Evolutionary conservation across 2,888 invertebrate genomes (phyloP).

Genomic region (Drosophila melanosoma): DNA sequence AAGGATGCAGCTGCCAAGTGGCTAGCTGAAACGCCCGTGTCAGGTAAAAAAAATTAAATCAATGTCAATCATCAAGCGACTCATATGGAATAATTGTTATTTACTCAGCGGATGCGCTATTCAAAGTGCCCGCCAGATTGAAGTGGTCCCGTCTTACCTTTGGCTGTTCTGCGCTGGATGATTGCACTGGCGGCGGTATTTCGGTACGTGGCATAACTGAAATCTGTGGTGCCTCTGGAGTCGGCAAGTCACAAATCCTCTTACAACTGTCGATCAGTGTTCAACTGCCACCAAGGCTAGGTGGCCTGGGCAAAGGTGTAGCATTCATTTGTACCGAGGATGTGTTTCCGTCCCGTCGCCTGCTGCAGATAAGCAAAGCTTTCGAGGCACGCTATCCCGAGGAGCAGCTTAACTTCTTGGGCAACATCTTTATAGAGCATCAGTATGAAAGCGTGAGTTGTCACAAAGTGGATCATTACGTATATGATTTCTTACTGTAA

Average conservation of each 20-base stretch:
- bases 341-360: slow-evolving; percentile 89
- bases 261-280: slow-evolving; percentile 89
- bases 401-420: slow-evolving; percentile 85
- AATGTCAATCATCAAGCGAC: background rate
- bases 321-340: slow-evolving; percentile 91
- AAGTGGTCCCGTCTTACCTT: slow-evolving; percentile 82
- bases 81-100: background rate
- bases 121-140: slow-evolving; percentile 60
- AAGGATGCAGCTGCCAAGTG: slow-evolving; percentile 83
- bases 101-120: slow-evolving; percentile 59
- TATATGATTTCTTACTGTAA: background rate
- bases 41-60: slow-evolving; percentile 52
- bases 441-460: slow-evolving; percentile 86
- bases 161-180: slow-evolving; percentile 88
- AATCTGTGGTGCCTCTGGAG: slow-evolving; percentile 89
- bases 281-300: slow-evolving; percentile 86
- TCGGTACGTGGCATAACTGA: slow-evolving; percentile 89
- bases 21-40: slow-evolving; percentile 67
- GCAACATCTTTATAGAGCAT: slow-evolving; percentile 89
- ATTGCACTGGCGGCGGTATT: slow-evolving; percentile 88
- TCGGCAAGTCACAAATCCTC: slow-evolving; percentile 91
- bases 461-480: background rate
- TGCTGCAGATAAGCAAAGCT: slow-evolving; percentile 86
- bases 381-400: slow-evolving; percentile 82
- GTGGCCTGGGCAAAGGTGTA: slow-evolving; percentile 87